Evolutionary conservation across 2,888 invertebrate genomes (phyloP).

Genomic region (Mylabris sibirica): DNA sequence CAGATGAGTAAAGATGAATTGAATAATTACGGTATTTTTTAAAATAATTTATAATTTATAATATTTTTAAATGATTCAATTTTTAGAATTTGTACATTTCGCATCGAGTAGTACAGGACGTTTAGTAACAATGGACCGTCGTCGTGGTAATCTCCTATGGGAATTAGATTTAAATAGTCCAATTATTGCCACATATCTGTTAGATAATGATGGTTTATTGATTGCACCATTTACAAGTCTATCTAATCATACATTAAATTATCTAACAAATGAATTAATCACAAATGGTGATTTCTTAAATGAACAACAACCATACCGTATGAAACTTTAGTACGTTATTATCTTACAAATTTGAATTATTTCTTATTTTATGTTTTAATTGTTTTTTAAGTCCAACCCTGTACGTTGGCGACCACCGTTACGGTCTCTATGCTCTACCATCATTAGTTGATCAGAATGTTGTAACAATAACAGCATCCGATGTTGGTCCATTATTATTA

Average conservation of each 20-base stretch:
- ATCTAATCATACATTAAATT: slow-evolving; percentile 83
- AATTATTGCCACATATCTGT: slow-evolving; percentile 86
- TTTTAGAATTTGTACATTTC: slow-evolving; percentile 83
- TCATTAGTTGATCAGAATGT: slow-evolving; percentile 91
- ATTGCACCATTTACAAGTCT: slow-evolving; percentile 89
- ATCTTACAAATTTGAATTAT: not conserved
- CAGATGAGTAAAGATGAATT: slow-evolving; percentile 80
- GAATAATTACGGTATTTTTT: slow-evolving; percentile 72
- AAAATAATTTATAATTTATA: not conserved
- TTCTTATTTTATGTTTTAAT: not conserved
- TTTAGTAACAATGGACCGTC: slow-evolving; percentile 83
- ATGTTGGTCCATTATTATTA: slow-evolving; percentile 72
- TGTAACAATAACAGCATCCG: slow-evolving; percentile 79
- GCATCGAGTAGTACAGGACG: slow-evolving; percentile 89
- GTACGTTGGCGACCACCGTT: slow-evolving; percentile 88
- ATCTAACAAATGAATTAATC: slow-evolving; percentile 58
- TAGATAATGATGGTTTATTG: slow-evolving; percentile 78
- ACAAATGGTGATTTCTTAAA: slow-evolving; percentile 57
- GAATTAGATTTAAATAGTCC: slow-evolving; percentile 87
- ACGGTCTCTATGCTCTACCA: slow-evolving; percentile 91
- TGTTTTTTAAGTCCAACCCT: slow-evolving; percentile 76
- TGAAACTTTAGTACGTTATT: slow-evolving; percentile 64
- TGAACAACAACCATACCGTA: slow-evolving; percentile 60
- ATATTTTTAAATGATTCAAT: not conserved
- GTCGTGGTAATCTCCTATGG: slow-evolving; percentile 86